Percentiles rank a stretch among this genome's conserved stretches.
Conservation (phyloP, 2,888 invertebrate species). For the Drosophila birchii region DNA sequence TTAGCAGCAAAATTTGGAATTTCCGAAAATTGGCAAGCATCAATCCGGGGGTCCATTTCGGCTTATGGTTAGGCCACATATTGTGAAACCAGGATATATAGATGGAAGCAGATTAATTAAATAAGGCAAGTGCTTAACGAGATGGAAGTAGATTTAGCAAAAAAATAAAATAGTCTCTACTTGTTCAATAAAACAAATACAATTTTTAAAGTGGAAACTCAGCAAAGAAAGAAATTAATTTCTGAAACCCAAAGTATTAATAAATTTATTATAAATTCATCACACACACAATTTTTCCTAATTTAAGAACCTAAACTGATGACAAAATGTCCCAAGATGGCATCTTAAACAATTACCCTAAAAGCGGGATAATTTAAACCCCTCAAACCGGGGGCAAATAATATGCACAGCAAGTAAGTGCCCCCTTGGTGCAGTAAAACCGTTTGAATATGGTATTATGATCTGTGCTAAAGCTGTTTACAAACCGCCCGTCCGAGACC, state of each 20-base stretch:
- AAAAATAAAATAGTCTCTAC: not conserved
- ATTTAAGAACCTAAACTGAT: not conserved
- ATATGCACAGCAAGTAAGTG: slow-evolving; percentile 37
- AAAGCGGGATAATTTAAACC: slow-evolving; percentile 3
- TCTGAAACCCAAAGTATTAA: not conserved
- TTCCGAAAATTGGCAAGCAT: slow-evolving; percentile 31
- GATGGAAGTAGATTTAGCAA: not conserved
- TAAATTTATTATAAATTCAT: not conserved
- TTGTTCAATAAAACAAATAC: not conserved
- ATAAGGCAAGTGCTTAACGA: not conserved
- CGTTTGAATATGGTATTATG: slow-evolving; percentile 58
- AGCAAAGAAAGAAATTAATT: not conserved
- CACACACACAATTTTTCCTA: too few species aligned
- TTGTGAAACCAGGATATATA: slow-evolving; percentile 1
- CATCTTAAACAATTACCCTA: slow-evolving; percentile 32
- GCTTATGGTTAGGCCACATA: slow-evolving; percentile 18
- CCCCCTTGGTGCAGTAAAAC: slow-evolving; percentile 64
- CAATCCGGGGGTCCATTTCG: slow-evolving; percentile 20
- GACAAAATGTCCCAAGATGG: not conserved
- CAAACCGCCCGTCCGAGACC: slow-evolving; percentile 53
- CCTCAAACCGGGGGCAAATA: slow-evolving; percentile 11
- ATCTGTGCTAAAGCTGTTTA: slow-evolving; percentile 68
- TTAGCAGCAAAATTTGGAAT: slow-evolving; percentile 10
- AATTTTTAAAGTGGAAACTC: not conserved
- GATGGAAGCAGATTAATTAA: slow-evolving; percentile 1